Conservation (phyloP, 1,140 invertebrate species). For the Metaphire vulgaris region DNA sequence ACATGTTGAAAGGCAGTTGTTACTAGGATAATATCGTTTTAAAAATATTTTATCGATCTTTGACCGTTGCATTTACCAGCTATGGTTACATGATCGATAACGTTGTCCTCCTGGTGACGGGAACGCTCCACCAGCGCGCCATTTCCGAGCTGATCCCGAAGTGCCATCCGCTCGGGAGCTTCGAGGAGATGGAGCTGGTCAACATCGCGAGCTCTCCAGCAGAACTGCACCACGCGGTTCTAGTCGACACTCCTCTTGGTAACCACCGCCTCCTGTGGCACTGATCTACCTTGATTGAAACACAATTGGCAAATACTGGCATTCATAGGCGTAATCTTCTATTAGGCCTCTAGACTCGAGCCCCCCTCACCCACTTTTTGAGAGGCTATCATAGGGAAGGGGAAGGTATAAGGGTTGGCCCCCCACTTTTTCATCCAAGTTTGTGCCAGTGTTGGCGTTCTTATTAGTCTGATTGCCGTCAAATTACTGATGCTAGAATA, state of each 20-base stretch:
- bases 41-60: conserved; percentile 1
- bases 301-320: background rate
- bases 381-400: too few species aligned
- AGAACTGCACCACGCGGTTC: conserved; percentile 96
- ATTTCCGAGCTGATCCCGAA: conserved; percentile 97
- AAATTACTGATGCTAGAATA: too few species aligned
- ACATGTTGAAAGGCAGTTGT: background rate
- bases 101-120: conserved; percentile 96
- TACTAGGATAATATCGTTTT: background rate
- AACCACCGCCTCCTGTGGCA: conserved; percentile 36
- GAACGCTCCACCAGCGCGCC: conserved; percentile 93
- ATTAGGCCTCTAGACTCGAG: too few species aligned
- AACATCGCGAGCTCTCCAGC: conserved; percentile 97
- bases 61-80: conserved; percentile 43
- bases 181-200: conserved; percentile 99
- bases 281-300: background rate
- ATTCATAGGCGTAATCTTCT: too few species aligned
- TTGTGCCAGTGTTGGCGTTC: background rate
- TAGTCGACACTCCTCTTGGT: conserved; percentile 96
- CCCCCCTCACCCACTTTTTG: too few species aligned
- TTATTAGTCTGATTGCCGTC: too few species aligned
- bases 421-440: too few species aligned
- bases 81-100: conserved; percentile 99
- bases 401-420: too few species aligned
- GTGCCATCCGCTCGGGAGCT: conserved; percentile 96